Percentiles rank a stretch among this genome's conserved stretches.
Conservation (phyloP, 2,888 invertebrate genomes). For the Mesodorylaimus sp. region DNA sequence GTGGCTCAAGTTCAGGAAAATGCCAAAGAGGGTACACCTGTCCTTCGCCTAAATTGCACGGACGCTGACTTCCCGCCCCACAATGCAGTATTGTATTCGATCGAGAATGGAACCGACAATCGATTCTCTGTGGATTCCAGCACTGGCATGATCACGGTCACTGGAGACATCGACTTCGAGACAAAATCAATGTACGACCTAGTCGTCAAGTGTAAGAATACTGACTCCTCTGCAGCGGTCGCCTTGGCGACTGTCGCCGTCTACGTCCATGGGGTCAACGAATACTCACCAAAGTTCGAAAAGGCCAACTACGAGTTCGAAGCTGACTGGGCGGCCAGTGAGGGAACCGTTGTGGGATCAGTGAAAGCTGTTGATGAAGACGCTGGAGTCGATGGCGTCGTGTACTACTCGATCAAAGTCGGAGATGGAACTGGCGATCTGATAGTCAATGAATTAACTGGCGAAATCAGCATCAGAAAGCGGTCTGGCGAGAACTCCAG, state of each 20-base stretch:
- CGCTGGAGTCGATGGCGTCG: conserved; percentile 62
- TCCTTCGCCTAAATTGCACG: conserved; percentile 64
- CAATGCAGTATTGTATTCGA: no score
- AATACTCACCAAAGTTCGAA: conserved; percentile 66
- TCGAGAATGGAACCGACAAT: no score
- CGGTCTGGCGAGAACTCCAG: no score
- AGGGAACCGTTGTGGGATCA: conserved; percentile 62
- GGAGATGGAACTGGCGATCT: no score
- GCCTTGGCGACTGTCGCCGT: conserved; percentile 50
- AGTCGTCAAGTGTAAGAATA: conserved; percentile 67
- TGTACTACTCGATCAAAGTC: conserved; percentile 78
- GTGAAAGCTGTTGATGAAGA: conserved; percentile 76
- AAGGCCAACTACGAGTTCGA: conserved; percentile 78
- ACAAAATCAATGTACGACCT: conserved; percentile 60
- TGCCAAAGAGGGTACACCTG: conserved; percentile 66
- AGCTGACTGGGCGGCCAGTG: conserved; percentile 71
- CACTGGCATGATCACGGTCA: conserved; percentile 59
- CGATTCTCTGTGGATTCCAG: conserved; percentile 53
- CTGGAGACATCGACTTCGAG: conserved; percentile 66
- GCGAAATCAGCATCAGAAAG: no score
- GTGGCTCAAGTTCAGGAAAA: no score
- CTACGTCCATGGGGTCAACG: conserved; percentile 64
- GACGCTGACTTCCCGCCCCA: conserved; percentile 70
- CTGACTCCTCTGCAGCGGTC: conserved; percentile 61
- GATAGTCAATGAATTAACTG: no score